These are phyloP conservation scores for Diplodus sargus DNA, from an alignment of 2,797 vertebrate species.

Conservation along the genomic window DNA sequence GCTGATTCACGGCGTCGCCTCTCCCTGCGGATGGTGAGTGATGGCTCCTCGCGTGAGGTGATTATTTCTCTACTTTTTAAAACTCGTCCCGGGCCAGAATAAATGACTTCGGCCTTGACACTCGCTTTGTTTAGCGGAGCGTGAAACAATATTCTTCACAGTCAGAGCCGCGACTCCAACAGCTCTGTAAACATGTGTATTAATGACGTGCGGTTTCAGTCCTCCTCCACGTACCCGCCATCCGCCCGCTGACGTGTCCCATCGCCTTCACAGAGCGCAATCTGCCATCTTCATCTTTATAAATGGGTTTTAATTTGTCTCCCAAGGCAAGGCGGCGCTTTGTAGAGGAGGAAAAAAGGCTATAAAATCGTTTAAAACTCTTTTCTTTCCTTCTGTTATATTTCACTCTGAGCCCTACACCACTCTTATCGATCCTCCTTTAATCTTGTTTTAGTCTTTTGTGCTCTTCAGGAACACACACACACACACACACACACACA, in stretches of 20 bases:
- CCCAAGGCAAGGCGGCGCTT: constrained; percentile 40
- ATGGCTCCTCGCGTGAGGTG: constrained; percentile 35
- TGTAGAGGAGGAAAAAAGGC: constrained; percentile 20
- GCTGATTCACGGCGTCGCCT: constrained; percentile 23
- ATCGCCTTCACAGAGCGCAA: constrained; percentile 30
- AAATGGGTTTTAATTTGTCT: constrained; percentile 62
- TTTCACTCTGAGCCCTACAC: constrained; percentile 10
- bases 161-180: constrained; percentile 26
- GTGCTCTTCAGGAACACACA: constrained; percentile 17
- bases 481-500: background rate
- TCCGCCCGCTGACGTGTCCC: constrained; percentile 39
- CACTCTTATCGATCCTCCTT: constrained; percentile 5
- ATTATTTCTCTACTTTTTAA: constrained; percentile 50
- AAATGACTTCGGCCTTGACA: constrained; percentile 49
- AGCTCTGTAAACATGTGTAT: constrained; percentile 51
- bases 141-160: constrained; percentile 51
- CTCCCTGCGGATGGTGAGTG: constrained; percentile 40
- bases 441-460: constrained; percentile 35
- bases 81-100: constrained; percentile 49
- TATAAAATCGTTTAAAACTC: constrained; percentile 39
- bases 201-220: constrained; percentile 29
- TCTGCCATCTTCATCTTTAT: constrained; percentile 48
- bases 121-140: constrained; percentile 39
- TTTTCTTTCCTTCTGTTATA: constrained; percentile 13
- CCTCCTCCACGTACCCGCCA: constrained; percentile 22